phyloP scores from a whole-genome alignment of 2,888 invertebrate species.

The Anthoptus insignis region DNA sequence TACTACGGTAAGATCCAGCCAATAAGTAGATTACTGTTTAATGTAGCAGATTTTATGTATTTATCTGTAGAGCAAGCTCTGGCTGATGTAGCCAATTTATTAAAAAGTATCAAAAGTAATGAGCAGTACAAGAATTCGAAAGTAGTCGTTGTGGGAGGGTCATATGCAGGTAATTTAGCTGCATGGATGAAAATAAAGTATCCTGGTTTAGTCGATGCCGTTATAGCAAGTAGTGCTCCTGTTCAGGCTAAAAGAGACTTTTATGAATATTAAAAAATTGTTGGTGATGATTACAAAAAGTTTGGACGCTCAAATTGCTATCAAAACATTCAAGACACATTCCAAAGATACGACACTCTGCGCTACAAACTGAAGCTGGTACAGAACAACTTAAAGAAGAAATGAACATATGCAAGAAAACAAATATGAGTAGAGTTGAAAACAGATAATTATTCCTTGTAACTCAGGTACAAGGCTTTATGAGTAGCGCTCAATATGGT shows the following conservation, averaged over 20 bases:
- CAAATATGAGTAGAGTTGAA: slow-evolving; percentile 63
- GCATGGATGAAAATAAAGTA: slow-evolving; percentile 75
- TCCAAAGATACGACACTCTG: slow-evolving; percentile 61
- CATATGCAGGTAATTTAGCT: slow-evolving; percentile 77
- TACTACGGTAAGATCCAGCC: slow-evolving; percentile 78
- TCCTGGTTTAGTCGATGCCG: slow-evolving; percentile 73
- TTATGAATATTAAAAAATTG: slow-evolving; percentile 73
- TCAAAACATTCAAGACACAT: slow-evolving; percentile 60
- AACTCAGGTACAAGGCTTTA: slow-evolving; percentile 61
- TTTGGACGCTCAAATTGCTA: slow-evolving; percentile 64
- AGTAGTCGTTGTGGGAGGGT: slow-evolving; percentile 75
- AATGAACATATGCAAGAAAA: slow-evolving; percentile 68
- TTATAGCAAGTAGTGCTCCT: slow-evolving; percentile 75
- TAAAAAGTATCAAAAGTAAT: slow-evolving; percentile 59
- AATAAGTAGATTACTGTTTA: slow-evolving; percentile 59
- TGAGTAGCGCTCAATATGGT: slow-evolving; percentile 70
- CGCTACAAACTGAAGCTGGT: slow-evolving; percentile 63
- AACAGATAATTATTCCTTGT: slow-evolving; percentile 72
- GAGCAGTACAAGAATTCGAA: slow-evolving; percentile 62
- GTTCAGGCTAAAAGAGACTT: slow-evolving; percentile 76
- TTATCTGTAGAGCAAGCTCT: slow-evolving; percentile 72
- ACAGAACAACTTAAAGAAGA: slow-evolving; percentile 65
- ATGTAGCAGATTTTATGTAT: slow-evolving; percentile 62
- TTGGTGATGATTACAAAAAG: slow-evolving; percentile 69
- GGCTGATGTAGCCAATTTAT: slow-evolving; percentile 67